A percentile compares a stretch with the other conserved stretches of the same genome.
Conservation (phyloP, 1,140 invertebrate genomes). For the Drosophila ananassae region DNA sequence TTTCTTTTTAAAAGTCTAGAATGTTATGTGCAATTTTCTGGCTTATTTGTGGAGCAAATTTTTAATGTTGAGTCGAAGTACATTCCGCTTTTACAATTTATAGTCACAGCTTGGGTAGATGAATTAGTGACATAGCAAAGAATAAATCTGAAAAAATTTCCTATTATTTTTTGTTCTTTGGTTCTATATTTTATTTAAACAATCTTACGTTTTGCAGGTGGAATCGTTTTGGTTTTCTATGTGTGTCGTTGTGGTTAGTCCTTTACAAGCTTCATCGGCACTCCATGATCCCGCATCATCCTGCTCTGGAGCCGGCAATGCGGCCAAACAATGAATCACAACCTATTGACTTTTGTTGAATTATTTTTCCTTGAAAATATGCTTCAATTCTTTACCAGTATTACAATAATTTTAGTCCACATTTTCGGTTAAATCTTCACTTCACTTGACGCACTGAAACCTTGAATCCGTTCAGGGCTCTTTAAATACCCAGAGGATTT, state of each 20-base stretch:
- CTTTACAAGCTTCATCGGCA: slow-evolving; percentile 17
- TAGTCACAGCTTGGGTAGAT: neutral
- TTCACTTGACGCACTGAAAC: slow-evolving; percentile 29
- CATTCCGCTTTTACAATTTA: slow-evolving; percentile 5
- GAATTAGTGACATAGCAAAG: slow-evolving; percentile 4
- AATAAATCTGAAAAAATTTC: slow-evolving; percentile 12
- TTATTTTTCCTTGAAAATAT: neutral
- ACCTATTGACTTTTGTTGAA: neutral
- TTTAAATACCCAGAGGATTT: slow-evolving; percentile 30
- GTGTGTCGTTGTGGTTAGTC: neutral
- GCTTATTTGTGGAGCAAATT: slow-evolving; percentile 8
- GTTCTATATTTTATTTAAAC: too few species aligned
- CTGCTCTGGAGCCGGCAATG: slow-evolving; percentile 4
- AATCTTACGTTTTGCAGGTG: slow-evolving; percentile 40
- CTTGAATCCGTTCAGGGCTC: slow-evolving; percentile 9
- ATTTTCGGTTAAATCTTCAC: slow-evolving; percentile 7
- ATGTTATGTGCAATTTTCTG: slow-evolving; percentile 1
- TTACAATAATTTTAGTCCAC: slow-evolving; percentile 28
- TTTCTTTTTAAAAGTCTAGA: neutral
- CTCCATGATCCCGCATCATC: slow-evolving; percentile 24
- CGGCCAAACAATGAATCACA: slow-evolving; percentile 9
- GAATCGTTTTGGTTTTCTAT: slow-evolving; percentile 41
- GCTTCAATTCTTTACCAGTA: slow-evolving; percentile 14
- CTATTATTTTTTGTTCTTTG: neutral
- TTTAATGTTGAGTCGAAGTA: slow-evolving; percentile 7